Conservation (phyloP, 2,888 invertebrate genomes). For the Leucophora obtusa region DNA sequence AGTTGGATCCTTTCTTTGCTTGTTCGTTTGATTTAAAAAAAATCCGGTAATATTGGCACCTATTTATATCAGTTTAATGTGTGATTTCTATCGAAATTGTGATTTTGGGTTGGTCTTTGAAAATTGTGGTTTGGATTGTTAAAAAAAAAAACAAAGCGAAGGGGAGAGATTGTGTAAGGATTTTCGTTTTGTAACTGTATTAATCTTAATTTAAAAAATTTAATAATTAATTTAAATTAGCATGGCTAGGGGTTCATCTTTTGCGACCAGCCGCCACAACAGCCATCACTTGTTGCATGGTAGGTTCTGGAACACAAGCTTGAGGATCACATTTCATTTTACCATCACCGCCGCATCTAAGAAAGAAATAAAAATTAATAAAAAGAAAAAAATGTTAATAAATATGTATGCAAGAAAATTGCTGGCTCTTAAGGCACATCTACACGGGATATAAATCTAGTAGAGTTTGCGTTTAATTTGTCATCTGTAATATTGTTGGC, state of each 20-base stretch:
- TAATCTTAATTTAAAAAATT: conserved; percentile 66
- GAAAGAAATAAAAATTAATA: conserved; percentile 14
- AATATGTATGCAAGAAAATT: background rate
- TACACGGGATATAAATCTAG: no score
- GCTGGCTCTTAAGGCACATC: no score
- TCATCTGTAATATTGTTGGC: no score
- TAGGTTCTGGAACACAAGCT: conserved; percentile 92
- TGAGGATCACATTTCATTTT: conserved; percentile 97
- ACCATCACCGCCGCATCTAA: conserved; percentile 93
- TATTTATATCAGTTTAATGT: conserved; percentile 42
- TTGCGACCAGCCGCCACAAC: conserved; percentile 87
- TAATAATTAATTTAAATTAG: conserved; percentile 74
- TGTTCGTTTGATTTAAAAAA: conserved; percentile 4
- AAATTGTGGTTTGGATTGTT: conserved; percentile 8
- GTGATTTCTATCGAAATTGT: conserved; percentile 28
- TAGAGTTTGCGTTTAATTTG: no score
- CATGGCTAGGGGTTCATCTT: conserved; percentile 80
- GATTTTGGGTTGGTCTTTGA: conserved; percentile 57
- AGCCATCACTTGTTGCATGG: conserved; percentile 93
- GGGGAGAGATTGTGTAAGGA: conserved; percentile 18
- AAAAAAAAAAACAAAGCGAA: conserved; percentile 7
- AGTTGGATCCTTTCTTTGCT: conserved; percentile 8
- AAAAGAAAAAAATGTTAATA: background rate
- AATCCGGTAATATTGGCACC: conserved; percentile 59
- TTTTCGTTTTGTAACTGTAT: conserved; percentile 63